These are phyloP conservation scores for Marmota monax DNA, from an alignment of 2,113 vertebrate genomes.

Conservation along the genomic window DNA sequence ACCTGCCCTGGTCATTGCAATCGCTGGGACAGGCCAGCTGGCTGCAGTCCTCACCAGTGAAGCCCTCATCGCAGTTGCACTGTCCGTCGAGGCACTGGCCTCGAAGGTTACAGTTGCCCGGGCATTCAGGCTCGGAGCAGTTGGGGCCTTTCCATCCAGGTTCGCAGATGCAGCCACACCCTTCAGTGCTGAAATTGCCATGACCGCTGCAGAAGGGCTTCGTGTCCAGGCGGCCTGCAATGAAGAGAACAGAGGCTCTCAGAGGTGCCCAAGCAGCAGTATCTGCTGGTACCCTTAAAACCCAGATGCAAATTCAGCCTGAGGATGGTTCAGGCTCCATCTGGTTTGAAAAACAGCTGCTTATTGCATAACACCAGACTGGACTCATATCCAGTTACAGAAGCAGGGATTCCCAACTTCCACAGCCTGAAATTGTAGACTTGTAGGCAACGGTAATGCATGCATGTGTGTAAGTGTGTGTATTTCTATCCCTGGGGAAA, in stretches of 20 bases:
- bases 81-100: constrained; percentile 88
- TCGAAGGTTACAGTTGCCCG: constrained; percentile 77
- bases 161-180: constrained; percentile 89
- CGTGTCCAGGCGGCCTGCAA: constrained; percentile 92
- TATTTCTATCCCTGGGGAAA: background rate
- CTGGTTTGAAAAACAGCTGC: background rate
- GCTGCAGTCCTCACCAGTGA: constrained; percentile 93
- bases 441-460: background rate
- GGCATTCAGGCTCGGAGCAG: constrained; percentile 86
- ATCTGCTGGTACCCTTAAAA: fast-evolving
- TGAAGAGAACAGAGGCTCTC: background rate
- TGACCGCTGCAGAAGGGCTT: constrained; percentile 95
- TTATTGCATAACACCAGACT: background rate
- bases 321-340: background rate
- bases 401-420: background rate
- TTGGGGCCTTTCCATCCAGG: constrained; percentile 90
- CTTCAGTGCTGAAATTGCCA: constrained; percentile 94
- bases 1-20: constrained; percentile 98
- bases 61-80: constrained; percentile 92
- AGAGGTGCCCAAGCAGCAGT: fast-evolving
- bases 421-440: background rate
- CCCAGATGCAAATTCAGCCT: background rate
- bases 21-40: constrained; percentile 92
- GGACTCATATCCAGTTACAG: background rate
- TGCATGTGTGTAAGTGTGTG: background rate